A percentile compares a stretch with the other conserved stretches of the same genome.
Evolutionary conservation across 2,797 vertebrate species (phyloP).

Genomic region (Nyctibius grandis): DNA sequence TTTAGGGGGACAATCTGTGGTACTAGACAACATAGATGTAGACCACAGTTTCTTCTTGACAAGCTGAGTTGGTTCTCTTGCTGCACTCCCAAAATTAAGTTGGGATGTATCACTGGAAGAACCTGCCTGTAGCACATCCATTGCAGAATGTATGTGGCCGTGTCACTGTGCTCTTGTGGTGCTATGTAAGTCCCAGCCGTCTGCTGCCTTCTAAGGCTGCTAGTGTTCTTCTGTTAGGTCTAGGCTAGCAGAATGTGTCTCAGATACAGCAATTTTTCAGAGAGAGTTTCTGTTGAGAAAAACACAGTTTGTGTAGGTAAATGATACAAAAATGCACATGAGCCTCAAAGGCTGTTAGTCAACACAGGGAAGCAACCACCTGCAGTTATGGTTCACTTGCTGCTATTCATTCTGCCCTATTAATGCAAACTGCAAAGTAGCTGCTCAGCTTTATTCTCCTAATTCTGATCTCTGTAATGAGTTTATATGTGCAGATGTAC

Average conservation of each 20-base stretch:
- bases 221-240: not conserved
- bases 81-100: not conserved
- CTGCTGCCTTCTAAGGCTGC: not conserved
- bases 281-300: not conserved
- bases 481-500: not conserved
- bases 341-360: not conserved
- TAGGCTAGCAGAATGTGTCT: not conserved
- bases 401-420: fast-evolving
- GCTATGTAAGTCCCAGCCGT: not conserved
- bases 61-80: not conserved
- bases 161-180: not conserved
- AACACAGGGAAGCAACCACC: fast-evolving
- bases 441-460: not conserved
- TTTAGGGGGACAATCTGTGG: fast-evolving
- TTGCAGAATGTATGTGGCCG: not conserved
- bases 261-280: fast-evolving
- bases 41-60: not conserved
- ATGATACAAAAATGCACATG: fast-evolving
- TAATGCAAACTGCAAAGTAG: not conserved
- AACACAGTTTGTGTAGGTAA: not conserved
- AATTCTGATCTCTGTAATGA: not conserved
- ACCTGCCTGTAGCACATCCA: fast-evolving
- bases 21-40: fast-evolving
- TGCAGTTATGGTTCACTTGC: not conserved
- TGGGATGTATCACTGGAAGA: not conserved